Conservation (phyloP, 2,888 invertebrate species). For the Pecten maximus region DNA sequence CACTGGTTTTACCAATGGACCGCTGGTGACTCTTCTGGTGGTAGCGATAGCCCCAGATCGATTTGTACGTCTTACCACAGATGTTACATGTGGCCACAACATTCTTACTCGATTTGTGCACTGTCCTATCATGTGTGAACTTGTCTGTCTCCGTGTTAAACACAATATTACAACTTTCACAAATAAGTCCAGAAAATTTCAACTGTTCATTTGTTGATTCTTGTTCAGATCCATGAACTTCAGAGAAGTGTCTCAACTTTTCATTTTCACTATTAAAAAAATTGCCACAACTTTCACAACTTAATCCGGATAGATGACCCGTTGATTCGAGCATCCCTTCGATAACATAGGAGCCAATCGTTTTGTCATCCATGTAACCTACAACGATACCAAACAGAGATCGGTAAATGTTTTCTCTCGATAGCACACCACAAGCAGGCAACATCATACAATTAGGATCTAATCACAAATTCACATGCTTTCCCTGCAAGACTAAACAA, state of each 20-base stretch:
- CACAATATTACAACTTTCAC: background rate
- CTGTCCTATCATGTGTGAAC: background rate
- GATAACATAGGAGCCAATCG: background rate
- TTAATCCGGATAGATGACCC: background rate
- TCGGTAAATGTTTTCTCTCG: background rate
- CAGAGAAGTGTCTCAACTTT: background rate
- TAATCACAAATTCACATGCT: background rate
- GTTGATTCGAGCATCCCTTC: background rate
- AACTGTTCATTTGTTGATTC: background rate
- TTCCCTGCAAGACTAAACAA: background rate
- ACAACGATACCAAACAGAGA: conserved; percentile 3
- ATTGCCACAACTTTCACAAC: background rate
- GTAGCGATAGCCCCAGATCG: background rate
- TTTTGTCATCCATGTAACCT: background rate
- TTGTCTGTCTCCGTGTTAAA: background rate
- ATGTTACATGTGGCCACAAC: background rate
- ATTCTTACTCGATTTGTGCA: background rate
- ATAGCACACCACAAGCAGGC: background rate
- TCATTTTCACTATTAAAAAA: background rate
- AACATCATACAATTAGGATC: background rate
- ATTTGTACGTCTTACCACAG: background rate
- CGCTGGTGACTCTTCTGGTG: background rate
- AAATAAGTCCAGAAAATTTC: background rate
- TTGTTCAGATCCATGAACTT: background rate
- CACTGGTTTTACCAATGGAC: background rate